Evolutionary conservation across 1,140 invertebrate species (phyloP).

Genomic region (Papilio polyxenes): DNA sequence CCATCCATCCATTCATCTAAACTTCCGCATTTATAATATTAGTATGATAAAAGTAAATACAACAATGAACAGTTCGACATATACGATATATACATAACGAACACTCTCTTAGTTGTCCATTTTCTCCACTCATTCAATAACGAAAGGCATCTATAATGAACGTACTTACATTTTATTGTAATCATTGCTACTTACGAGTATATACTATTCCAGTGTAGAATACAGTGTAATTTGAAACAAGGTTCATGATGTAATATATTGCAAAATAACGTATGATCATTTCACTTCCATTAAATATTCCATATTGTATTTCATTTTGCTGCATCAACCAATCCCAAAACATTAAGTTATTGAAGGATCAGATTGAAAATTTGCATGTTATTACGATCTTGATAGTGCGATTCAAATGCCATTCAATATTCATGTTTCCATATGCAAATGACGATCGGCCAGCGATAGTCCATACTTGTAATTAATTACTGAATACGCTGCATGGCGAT

Average conservation of each 20-base stretch:
- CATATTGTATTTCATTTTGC: not conserved
- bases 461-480: slow-evolving; percentile 38
- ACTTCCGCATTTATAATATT: no score
- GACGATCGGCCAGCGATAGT: slow-evolving; percentile 31
- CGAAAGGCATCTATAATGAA: no score
- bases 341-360: slow-evolving; percentile 26
- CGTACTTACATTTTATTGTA: no score
- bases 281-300: not conserved
- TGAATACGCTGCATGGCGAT: slow-evolving; percentile 31
- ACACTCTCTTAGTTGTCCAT: no score
- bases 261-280: not conserved
- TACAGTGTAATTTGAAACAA: not conserved
- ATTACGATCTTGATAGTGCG: slow-evolving; percentile 34
- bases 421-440: slow-evolving; percentile 39
- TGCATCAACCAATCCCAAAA: not conserved
- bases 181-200: no score
- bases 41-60: no score
- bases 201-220: no score
- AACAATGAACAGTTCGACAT: no score
- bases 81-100: no score
- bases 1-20: no score
- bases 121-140: no score
- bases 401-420: slow-evolving; percentile 38
- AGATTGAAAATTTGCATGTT: slow-evolving; percentile 32
- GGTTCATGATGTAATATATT: not conserved